Evolutionary conservation across 2,113 vertebrate species (phyloP).

Genomic region (Globicephala melas): DNA sequence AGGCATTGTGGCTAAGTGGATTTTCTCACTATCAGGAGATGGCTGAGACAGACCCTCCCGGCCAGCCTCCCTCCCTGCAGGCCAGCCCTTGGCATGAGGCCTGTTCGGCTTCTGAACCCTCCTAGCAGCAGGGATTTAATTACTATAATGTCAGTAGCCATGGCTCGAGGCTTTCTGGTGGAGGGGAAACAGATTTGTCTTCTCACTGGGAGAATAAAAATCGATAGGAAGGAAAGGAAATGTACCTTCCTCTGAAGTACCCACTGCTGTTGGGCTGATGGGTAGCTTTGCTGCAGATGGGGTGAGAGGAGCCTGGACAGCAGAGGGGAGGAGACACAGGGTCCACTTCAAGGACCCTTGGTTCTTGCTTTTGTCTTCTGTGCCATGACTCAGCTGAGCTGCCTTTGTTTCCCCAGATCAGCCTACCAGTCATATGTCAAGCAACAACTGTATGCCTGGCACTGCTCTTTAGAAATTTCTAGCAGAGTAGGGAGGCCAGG

Average conservation of each 20-base stretch:
- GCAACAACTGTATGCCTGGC: background rate
- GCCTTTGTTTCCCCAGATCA: constrained; percentile 35
- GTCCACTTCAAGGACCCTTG: background rate
- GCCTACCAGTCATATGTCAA: too few species aligned
- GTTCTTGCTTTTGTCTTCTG: background rate
- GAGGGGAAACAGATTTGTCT: constrained; percentile 59
- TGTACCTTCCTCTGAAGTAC: background rate
- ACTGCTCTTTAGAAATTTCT: background rate
- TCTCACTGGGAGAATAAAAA: constrained; percentile 66
- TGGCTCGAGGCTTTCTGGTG: constrained; percentile 64
- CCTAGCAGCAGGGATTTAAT: constrained; percentile 73
- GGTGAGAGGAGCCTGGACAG: background rate
- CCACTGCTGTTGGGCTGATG: background rate
- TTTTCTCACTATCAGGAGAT: constrained; percentile 35
- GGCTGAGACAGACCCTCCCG: constrained; percentile 38
- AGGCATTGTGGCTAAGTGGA: background rate
- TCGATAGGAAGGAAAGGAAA: constrained; percentile 28
- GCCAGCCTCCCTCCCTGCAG: constrained; percentile 52
- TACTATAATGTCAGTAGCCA: constrained; percentile 67
- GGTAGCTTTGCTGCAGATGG: background rate
- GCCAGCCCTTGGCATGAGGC: constrained; percentile 63
- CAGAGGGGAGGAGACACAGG: background rate
- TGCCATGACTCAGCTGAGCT: background rate
- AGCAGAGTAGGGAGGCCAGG: background rate
- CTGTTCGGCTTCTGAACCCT: constrained; percentile 54